Conservation (phyloP, 2,113 vertebrate species). For the Canis aureus region DNA sequence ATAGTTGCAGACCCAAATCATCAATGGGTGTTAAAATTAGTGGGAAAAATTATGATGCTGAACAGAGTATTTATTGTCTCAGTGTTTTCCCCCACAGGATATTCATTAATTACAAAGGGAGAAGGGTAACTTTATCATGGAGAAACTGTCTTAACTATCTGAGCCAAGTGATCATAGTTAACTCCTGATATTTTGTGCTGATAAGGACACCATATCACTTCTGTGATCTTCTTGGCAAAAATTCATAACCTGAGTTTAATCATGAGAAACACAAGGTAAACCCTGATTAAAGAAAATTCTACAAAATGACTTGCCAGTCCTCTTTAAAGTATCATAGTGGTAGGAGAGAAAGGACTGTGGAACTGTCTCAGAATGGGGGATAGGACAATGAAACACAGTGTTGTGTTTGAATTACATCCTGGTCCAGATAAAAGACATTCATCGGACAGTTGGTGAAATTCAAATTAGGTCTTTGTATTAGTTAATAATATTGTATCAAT, state of each 20-base stretch:
- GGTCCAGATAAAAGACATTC: not conserved
- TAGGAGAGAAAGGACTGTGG: not conserved
- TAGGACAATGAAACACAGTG: not conserved
- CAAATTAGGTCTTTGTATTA: not conserved
- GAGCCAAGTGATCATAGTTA: not conserved
- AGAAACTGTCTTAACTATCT: not conserved
- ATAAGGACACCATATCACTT: not conserved
- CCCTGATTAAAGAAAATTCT: not conserved
- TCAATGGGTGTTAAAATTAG: not conserved
- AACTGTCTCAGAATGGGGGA: not conserved
- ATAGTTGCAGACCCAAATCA: not conserved
- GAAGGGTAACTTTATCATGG: not conserved
- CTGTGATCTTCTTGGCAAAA: not conserved
- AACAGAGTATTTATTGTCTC: not conserved
- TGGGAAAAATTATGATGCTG: not conserved
- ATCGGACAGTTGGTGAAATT: not conserved
- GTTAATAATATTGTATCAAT: not conserved
- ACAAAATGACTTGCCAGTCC: not conserved
- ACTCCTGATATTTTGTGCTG: not conserved
- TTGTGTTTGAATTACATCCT: not conserved
- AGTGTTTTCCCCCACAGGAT: not conserved
- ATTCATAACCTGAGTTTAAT: not conserved
- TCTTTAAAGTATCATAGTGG: not conserved
- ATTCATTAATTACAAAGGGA: not conserved
- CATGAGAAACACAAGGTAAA: not conserved